phyloP scores from a whole-genome alignment of 2,888 invertebrate species.

The Abscondita cerata region DNA sequence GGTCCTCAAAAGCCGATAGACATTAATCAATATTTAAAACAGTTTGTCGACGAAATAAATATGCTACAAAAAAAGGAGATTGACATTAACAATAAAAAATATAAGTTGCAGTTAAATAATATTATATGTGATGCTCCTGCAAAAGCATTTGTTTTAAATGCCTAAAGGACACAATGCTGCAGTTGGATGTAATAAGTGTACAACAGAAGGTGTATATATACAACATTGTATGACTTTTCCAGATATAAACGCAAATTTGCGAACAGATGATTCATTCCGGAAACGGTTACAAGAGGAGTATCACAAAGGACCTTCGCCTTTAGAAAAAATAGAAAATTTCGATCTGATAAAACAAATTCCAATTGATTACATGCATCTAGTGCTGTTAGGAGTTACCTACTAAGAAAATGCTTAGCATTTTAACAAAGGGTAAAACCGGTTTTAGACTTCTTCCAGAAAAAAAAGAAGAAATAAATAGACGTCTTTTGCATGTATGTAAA shows the following conservation, averaged over 20 bases:
- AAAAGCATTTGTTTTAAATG: too few relatives aligned
- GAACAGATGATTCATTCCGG: neutral
- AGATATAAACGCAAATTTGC: too few relatives aligned
- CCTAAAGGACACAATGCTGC: neutral
- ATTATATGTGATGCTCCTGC: constrained; percentile 4
- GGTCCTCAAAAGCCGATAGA: constrained; percentile 3
- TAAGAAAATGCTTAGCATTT: too few relatives aligned
- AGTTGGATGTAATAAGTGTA: neutral
- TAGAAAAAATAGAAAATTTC: neutral
- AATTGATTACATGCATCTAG: too few relatives aligned
- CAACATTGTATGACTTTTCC: too few relatives aligned
- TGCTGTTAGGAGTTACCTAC: too few relatives aligned
- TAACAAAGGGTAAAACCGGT: neutral
- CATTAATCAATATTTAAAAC: neutral
- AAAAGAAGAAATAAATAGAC: neutral
- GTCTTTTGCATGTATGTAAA: too few relatives aligned
- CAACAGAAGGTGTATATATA: neutral
- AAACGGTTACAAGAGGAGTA: neutral
- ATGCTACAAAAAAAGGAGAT: too few relatives aligned
- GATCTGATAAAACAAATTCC: neutral
- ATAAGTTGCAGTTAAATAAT: neutral
- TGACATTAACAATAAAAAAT: neutral
- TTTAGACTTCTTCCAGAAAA: too few relatives aligned
- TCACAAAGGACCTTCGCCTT: too few relatives aligned
- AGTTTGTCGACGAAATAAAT: too few relatives aligned